phyloP scores from a whole-genome alignment of 2,797 vertebrate genomes.

The Sebastes taczanowskii region DNA sequence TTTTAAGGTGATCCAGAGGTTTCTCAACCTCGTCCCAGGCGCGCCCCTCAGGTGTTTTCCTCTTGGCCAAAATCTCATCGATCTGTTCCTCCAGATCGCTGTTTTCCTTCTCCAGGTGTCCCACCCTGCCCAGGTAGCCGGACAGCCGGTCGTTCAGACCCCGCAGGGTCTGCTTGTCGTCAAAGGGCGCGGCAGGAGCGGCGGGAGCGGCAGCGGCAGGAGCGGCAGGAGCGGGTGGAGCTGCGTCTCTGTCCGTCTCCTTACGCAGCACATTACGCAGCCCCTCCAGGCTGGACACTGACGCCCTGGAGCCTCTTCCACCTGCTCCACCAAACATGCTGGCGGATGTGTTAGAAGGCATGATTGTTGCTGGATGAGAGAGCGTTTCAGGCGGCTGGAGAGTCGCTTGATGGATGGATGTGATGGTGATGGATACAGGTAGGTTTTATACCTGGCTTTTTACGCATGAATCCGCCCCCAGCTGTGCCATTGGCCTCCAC shows the following conservation, averaged over 20 bases:
- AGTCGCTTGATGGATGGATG: slow-evolving; percentile 9
- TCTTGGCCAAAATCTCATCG: slow-evolving; percentile 66
- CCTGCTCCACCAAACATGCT: slow-evolving; percentile 77
- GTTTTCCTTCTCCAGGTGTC: slow-evolving; percentile 76
- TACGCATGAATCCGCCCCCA: slow-evolving; percentile 37
- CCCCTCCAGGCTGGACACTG: slow-evolving; percentile 65
- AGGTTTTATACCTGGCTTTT: slow-evolving; percentile 55
- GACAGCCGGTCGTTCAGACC: slow-evolving; percentile 80
- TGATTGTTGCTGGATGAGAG: slow-evolving; percentile 8
- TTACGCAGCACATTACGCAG: slow-evolving; percentile 67
- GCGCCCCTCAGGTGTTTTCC: slow-evolving; percentile 48
- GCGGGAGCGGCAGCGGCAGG: background rate
- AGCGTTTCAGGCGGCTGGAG: background rate
- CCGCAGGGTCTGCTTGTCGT: slow-evolving; percentile 76
- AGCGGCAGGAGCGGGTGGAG: background rate
- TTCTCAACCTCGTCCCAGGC: slow-evolving; percentile 81
- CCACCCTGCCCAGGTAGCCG: slow-evolving; percentile 73
- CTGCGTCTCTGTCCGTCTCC: slow-evolving; percentile 41
- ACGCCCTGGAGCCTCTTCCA: slow-evolving; percentile 58
- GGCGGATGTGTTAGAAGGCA: slow-evolving; percentile 53
- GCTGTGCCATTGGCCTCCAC: slow-evolving; percentile 37
- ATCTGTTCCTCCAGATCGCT: slow-evolving; percentile 69
- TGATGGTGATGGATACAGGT: background rate
- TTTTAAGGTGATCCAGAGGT: slow-evolving; percentile 73
- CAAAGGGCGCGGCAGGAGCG: background rate